A percentile compares a stretch with the other conserved stretches of the same genome.
phyloP scores from a whole-genome alignment of 2,797 vertebrate genomes.

The Todus mexicanus region DNA sequence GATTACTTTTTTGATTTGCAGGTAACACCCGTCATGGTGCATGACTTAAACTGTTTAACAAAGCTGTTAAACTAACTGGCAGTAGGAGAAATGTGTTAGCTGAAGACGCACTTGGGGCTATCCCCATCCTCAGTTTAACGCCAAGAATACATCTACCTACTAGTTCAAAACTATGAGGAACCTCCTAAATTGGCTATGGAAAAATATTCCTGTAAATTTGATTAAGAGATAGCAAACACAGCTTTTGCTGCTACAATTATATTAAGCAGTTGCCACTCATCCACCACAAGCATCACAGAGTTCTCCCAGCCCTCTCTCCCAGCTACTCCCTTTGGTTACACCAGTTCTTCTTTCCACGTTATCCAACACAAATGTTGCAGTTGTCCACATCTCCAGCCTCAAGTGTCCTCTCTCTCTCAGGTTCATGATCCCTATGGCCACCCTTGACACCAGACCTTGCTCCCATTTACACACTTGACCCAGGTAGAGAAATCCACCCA shows the following conservation, averaged over 20 bases:
- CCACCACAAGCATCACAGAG: background rate
- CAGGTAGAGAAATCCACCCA: background rate
- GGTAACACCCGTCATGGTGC: background rate
- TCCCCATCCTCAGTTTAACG: background rate
- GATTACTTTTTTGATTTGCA: background rate
- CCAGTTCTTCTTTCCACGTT: fast-evolving
- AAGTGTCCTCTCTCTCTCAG: background rate
- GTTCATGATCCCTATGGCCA: background rate
- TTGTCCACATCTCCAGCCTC: background rate
- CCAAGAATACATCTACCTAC: background rate
- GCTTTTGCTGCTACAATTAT: background rate
- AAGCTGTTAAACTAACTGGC: background rate
- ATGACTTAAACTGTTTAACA: background rate
- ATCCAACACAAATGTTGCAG: fast-evolving
- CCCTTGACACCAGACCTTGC: background rate
- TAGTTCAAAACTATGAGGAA: background rate
- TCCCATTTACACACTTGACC: background rate
- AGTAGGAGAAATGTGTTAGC: fast-evolving
- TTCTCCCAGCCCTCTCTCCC: background rate
- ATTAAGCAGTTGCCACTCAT: background rate
- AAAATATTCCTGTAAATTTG: background rate
- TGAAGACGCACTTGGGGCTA: background rate
- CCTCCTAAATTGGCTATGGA: background rate
- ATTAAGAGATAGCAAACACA: background rate
- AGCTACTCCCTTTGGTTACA: background rate